Conservation (phyloP, 2,888 invertebrate species). For the Dermolepida albohirtum region DNA sequence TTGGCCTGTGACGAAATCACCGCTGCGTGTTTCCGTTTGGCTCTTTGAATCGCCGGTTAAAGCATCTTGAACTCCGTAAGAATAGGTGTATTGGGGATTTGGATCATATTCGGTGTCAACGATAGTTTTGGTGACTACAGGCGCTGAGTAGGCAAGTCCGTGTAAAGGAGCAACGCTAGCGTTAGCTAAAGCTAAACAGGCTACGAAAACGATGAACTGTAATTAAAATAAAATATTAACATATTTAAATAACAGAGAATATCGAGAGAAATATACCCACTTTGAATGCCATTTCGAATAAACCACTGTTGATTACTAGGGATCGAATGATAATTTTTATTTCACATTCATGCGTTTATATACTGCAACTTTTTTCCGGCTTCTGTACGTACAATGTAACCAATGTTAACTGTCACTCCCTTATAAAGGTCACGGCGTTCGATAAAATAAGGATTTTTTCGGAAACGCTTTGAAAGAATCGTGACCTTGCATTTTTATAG, state of each 20-base stretch:
- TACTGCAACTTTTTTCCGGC: conserved; percentile 31
- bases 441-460: conserved; percentile 12
- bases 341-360: conserved; percentile 11
- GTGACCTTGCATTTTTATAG: conserved; percentile 25
- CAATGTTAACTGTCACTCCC: conserved; percentile 34
- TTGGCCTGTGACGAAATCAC: conserved; percentile 73
- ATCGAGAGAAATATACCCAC: conserved; percentile 30
- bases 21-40: conserved; percentile 73
- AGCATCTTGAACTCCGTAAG: conserved; percentile 70
- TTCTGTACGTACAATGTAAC: conserved; percentile 6
- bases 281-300: conserved; percentile 32
- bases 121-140: conserved; percentile 46
- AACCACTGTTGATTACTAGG: conserved; percentile 4
- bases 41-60: conserved; percentile 70
- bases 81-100: conserved; percentile 69
- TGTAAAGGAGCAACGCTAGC: conserved; percentile 48
- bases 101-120: conserved; percentile 59
- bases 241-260: not conserved
- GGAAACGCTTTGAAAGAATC: not conserved
- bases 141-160: conserved; percentile 43
- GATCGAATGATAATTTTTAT: conserved; percentile 23
- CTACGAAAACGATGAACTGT: conserved; percentile 53
- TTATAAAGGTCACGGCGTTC: conserved; percentile 23
- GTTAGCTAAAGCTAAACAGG: conserved; percentile 53
- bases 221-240: conserved; percentile 36